These are phyloP conservation scores for Cenopis cana DNA, from an alignment of 2,888 invertebrate genomes.

Conservation along the genomic window DNA sequence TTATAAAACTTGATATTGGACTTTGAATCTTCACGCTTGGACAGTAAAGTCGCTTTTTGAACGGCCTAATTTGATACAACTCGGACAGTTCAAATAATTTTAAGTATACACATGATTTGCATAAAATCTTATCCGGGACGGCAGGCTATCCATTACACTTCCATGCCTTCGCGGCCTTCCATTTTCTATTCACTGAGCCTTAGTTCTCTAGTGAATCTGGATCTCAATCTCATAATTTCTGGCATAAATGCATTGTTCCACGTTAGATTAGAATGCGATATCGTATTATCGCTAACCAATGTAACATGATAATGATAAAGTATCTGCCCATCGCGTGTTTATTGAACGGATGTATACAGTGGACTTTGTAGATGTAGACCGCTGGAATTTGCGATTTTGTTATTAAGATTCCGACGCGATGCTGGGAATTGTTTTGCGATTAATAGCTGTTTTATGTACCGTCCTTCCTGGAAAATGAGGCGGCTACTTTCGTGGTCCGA, in stretches of 20 bases:
- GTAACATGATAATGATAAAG: conserved; percentile 40
- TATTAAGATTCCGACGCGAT: conserved; percentile 24
- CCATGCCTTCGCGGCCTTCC: conserved; percentile 2
- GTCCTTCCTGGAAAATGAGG: conserved; percentile 24
- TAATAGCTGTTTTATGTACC: conserved; percentile 23
- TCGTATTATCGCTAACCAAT: conserved; percentile 41
- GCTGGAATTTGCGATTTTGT: conserved; percentile 27
- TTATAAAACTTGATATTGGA: no score
- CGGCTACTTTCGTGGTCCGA: not conserved
- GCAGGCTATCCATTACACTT: conserved; percentile 15
- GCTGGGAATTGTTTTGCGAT: conserved; percentile 9
- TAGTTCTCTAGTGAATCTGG: conserved; percentile 22
- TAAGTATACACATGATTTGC: conserved; percentile 18
- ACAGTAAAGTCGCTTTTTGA: no score
- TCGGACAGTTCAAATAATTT: no score
- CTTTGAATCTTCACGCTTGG: no score
- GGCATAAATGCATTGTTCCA: conserved; percentile 29
- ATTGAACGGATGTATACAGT: conserved; percentile 20
- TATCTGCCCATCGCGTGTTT: conserved; percentile 37
- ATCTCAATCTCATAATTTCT: conserved; percentile 21
- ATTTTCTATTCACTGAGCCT: conserved; percentile 10
- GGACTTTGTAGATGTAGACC: conserved; percentile 11
- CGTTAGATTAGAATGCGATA: conserved; percentile 27
- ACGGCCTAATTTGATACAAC: no score
- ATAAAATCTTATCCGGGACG: conserved; percentile 3